phyloP scores from a whole-genome alignment of 2,113 vertebrate genomes.

The Erpornis zantholeuca region DNA sequence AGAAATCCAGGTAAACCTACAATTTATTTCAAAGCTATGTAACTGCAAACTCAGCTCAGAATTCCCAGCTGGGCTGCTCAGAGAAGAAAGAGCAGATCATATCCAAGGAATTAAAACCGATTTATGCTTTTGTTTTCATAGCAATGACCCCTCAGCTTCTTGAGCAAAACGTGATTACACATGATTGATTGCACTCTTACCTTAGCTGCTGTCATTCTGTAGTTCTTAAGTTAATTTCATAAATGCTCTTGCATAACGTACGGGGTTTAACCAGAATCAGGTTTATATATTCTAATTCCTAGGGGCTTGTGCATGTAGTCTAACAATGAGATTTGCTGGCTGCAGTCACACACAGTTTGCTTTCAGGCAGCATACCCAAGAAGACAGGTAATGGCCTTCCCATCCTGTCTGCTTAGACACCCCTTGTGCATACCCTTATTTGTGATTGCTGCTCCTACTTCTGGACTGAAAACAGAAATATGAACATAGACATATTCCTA shows the following conservation, averaged over 20 bases:
- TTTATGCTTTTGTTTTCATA: neutral
- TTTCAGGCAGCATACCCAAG: neutral
- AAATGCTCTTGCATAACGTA: neutral
- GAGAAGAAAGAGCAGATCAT: neutral
- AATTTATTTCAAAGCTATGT: neutral
- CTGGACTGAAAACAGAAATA: neutral
- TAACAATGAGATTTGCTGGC: neutral
- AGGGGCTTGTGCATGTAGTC: neutral
- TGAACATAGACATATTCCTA: neutral
- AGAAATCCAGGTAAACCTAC: neutral
- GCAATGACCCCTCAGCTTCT: neutral
- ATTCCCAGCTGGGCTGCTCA: neutral
- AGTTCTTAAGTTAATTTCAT: neutral
- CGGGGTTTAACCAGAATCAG: neutral
- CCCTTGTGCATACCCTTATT: neutral
- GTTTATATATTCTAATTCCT: neutral
- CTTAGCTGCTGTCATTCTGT: neutral
- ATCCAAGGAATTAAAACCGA: neutral
- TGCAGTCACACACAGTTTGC: neutral
- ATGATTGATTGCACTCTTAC: neutral
- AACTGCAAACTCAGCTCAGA: neutral
- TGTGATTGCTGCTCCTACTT: neutral
- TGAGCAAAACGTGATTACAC: neutral
- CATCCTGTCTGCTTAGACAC: neutral
- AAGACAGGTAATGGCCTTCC: neutral